phyloP scores from a whole-genome alignment of 2,888 invertebrate species.

The Entomobrya multifasciata region DNA sequence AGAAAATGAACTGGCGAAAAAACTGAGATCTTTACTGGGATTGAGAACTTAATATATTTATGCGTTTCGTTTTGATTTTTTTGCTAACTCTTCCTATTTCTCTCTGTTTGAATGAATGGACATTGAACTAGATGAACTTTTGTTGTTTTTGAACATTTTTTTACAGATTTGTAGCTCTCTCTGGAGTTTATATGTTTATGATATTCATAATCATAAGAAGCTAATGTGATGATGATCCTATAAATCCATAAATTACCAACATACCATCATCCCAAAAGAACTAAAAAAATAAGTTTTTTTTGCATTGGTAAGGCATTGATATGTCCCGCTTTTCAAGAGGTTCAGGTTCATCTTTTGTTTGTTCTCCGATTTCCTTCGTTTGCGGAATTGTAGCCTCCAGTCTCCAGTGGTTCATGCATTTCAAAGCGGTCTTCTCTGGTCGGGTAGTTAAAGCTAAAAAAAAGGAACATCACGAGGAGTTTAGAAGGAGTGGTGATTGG shows the following conservation, averaged over 20 bases:
- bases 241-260: not conserved
- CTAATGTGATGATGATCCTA: slow-evolving; percentile 6
- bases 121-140: slow-evolving; percentile 10
- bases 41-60: slow-evolving; percentile 36
- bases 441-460: not conserved
- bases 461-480: slow-evolving; percentile 8
- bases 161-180: too few species aligned
- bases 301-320: slow-evolving; percentile 16
- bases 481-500: slow-evolving; percentile 38
- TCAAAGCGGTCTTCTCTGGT: not conserved
- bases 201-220: slow-evolving; percentile 6
- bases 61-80: slow-evolving; percentile 23
- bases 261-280: too few species aligned
- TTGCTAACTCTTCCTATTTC: not conserved
- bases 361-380: slow-evolving; percentile 54
- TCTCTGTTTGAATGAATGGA: not conserved
- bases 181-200: too few species aligned
- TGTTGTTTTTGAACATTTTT: too few species aligned
- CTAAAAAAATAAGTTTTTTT: too few species aligned
- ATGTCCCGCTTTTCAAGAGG: not conserved
- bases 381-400: slow-evolving; percentile 38
- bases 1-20: slow-evolving; percentile 24
- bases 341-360: slow-evolving; percentile 43
- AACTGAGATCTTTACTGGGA: slow-evolving; percentile 5
- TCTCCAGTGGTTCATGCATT: not conserved